Evolutionary conservation across 2,113 vertebrate genomes (phyloP).

Genomic region (Pangasianodon hypophthalmus): DNA sequence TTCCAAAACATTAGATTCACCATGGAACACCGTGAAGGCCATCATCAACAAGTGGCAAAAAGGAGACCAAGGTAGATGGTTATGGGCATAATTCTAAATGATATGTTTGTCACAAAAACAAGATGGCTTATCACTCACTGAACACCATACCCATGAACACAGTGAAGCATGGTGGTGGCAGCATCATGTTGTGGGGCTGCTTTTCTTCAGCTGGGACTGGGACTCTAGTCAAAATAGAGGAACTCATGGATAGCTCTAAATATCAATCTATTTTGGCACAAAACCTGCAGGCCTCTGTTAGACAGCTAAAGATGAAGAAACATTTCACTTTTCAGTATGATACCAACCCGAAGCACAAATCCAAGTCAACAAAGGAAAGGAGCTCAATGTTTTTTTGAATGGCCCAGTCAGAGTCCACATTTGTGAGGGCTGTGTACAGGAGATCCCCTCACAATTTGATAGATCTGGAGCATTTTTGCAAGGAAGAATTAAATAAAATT

Average conservation of each 20-base stretch:
- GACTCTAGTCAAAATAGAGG: neutral
- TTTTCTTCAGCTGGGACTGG: neutral
- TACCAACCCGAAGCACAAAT: neutral
- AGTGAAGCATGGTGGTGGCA: neutral
- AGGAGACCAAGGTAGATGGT: neutral
- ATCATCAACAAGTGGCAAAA: neutral
- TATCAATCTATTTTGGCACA: neutral
- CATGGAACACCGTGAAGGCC: neutral
- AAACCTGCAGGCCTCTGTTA: too few relatives aligned
- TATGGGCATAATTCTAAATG: neutral
- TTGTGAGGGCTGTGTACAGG: neutral
- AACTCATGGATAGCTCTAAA: neutral
- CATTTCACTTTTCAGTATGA: neutral
- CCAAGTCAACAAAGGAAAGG: neutral
- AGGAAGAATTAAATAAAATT: neutral
- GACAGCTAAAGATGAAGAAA: neutral
- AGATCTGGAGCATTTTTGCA: neutral
- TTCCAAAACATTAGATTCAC: neutral
- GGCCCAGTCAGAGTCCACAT: neutral
- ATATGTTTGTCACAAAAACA: neutral
- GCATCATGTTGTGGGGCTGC: neutral
- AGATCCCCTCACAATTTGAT: neutral
- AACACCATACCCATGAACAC: neutral
- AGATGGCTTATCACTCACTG: neutral
- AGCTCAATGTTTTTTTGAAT: neutral